Percentiles rank a stretch among this genome's conserved stretches.
phyloP scores from a whole-genome alignment of 2,797 vertebrate species.

The Melanotaenia trifasciata region DNA sequence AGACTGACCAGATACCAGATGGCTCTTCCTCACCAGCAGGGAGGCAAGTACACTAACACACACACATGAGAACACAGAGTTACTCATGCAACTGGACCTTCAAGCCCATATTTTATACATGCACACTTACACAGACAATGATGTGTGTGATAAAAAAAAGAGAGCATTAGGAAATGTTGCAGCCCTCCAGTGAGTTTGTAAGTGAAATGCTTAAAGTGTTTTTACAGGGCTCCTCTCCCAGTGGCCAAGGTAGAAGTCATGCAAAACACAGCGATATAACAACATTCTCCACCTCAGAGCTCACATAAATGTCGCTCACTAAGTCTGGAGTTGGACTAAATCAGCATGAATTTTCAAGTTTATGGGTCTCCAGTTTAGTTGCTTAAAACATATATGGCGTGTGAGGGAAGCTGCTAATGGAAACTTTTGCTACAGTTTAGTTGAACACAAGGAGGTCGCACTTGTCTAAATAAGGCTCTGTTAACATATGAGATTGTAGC shows the following conservation, averaged over 20 bases:
- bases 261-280: slow-evolving; percentile 48
- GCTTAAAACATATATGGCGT: slow-evolving; percentile 31
- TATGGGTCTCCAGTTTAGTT: slow-evolving; percentile 21
- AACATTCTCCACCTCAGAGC: slow-evolving; percentile 38
- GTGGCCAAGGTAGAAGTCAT: slow-evolving; percentile 35
- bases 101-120: slow-evolving; percentile 12
- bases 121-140: slow-evolving; percentile 21
- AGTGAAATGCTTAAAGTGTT: slow-evolving; percentile 69
- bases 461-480: slow-evolving; percentile 12
- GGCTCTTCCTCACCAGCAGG: slow-evolving; percentile 66
- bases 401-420: slow-evolving; percentile 6
- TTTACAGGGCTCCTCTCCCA: slow-evolving; percentile 65
- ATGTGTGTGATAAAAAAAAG: slow-evolving; percentile 49
- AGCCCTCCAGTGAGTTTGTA: slow-evolving; percentile 60
- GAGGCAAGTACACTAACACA: slow-evolving; percentile 34
- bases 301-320: slow-evolving; percentile 63
- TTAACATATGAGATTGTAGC: background rate
- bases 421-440: slow-evolving; percentile 23
- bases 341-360: slow-evolving; percentile 24
- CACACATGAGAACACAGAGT: slow-evolving; percentile 25
- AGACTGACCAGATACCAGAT: slow-evolving; percentile 79
- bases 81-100: slow-evolving; percentile 27
- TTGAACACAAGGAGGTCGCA: background rate
- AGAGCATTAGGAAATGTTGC: slow-evolving; percentile 57
- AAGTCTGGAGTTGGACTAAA: slow-evolving; percentile 29